Conservation (phyloP, 2,113 vertebrate species). For the Zapornia atra region DNA sequence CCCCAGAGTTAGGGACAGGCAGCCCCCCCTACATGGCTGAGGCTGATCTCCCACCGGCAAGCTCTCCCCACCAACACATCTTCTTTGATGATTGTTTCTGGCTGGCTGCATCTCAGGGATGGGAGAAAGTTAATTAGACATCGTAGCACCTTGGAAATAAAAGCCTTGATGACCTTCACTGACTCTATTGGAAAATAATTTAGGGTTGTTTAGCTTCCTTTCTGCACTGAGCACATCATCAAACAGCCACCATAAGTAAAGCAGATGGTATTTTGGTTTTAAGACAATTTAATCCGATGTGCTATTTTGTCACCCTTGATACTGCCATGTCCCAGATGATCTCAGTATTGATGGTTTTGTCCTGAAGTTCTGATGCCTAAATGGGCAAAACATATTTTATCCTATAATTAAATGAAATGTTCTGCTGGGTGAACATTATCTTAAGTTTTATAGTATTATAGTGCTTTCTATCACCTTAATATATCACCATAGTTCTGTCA, state of each 20-base stretch:
- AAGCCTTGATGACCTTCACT: constrained; percentile 51
- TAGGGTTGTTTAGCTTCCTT: constrained; percentile 14
- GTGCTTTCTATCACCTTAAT: constrained; percentile 24
- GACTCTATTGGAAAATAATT: constrained; percentile 51
- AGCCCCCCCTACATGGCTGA: neutral
- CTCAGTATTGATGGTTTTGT: neutral
- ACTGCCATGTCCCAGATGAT: neutral
- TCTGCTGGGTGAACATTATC: constrained; percentile 27
- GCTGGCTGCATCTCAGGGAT: neutral
- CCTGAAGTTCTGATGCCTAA: constrained; percentile 4
- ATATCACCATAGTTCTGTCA: constrained; percentile 18
- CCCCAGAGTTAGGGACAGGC: too few relatives aligned
- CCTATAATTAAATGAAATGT: constrained; percentile 55
- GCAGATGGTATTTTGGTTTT: neutral
- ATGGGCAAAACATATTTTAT: constrained; percentile 44
- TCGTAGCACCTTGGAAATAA: constrained; percentile 35
- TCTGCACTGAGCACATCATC: constrained; percentile 10
- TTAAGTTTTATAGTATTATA: constrained; percentile 32
- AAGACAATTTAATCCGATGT: neutral
- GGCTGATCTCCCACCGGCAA: neutral
- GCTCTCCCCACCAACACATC: neutral
- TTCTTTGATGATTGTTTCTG: neutral
- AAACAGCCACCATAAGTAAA: neutral
- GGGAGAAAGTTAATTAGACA: constrained; percentile 44
- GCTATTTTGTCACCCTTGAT: neutral